Conservation (phyloP, 2,797 vertebrate species). For the Gallinago solitaria region DNA sequence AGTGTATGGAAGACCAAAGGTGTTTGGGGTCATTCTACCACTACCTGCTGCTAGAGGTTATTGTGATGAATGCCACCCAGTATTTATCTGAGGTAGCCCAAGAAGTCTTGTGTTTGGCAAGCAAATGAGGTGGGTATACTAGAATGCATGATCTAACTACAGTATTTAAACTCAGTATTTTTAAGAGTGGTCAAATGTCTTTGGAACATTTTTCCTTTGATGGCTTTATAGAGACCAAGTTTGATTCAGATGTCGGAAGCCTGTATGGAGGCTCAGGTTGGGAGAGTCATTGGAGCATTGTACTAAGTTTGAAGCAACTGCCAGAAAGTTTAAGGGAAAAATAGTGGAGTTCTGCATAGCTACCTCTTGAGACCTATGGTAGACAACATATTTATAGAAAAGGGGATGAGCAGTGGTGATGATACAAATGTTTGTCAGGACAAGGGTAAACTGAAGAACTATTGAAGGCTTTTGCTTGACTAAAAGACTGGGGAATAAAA, state of each 20-base stretch:
- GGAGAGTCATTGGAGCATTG: background rate
- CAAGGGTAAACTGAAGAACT: background rate
- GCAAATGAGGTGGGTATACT: background rate
- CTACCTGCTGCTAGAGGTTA: background rate
- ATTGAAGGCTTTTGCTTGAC: background rate
- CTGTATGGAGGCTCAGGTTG: accelerated
- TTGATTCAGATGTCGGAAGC: background rate
- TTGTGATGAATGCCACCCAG: background rate
- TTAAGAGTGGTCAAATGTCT: background rate
- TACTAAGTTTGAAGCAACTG: background rate
- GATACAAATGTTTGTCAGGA: background rate
- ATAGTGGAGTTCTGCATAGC: background rate
- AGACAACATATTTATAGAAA: background rate
- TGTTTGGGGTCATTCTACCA: accelerated
- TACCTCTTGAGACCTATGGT: background rate
- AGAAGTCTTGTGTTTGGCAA: background rate
- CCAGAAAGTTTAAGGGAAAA: background rate
- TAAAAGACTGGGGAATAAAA: background rate
- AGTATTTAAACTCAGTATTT: background rate
- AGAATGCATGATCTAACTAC: background rate
- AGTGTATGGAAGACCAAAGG: background rate
- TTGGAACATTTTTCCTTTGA: background rate
- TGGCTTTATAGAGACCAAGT: background rate
- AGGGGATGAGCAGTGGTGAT: accelerated
- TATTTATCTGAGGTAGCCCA: background rate